Percentiles rank a stretch among this genome's conserved stretches.
Conservation (phyloP, 2,797 vertebrate genomes). For the Ibycter americanus region DNA sequence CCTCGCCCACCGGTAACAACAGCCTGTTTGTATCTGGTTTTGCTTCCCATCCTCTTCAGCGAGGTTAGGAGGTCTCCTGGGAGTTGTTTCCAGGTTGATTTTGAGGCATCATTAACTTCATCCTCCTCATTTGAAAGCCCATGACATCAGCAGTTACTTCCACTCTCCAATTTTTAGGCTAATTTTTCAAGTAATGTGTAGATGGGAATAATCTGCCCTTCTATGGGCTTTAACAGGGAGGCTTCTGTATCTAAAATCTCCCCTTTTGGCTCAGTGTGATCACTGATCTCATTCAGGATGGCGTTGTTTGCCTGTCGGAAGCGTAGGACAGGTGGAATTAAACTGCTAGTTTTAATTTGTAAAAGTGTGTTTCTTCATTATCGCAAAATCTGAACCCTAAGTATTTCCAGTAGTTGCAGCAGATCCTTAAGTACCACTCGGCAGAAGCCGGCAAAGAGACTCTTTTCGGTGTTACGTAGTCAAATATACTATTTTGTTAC, state of each 20-base stretch:
- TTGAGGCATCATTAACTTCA: background rate
- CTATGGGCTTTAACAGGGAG: background rate
- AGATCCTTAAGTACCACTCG: background rate
- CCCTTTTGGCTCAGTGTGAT: background rate
- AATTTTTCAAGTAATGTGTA: background rate
- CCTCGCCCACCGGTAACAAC: background rate
- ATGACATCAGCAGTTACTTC: background rate
- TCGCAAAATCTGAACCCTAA: background rate
- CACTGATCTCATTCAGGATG: background rate
- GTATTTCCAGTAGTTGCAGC: background rate
- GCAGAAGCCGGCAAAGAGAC: background rate
- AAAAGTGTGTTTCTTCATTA: background rate
- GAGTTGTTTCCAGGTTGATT: background rate
- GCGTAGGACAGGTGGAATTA: background rate
- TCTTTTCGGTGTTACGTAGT: background rate
- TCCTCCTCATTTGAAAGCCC: background rate
- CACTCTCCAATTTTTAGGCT: background rate
- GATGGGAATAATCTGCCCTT: background rate
- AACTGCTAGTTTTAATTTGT: background rate
- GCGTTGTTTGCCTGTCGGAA: background rate
- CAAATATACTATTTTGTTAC: fast-evolving
- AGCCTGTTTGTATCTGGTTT: background rate
- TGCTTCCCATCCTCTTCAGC: fast-evolving
- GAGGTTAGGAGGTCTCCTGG: background rate
- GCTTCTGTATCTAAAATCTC: background rate